Evolutionary conservation across 1,140 invertebrate genomes (phyloP), one percentile per base, ranked within the genome.

Genomic region (Popillia japonica): DNA sequence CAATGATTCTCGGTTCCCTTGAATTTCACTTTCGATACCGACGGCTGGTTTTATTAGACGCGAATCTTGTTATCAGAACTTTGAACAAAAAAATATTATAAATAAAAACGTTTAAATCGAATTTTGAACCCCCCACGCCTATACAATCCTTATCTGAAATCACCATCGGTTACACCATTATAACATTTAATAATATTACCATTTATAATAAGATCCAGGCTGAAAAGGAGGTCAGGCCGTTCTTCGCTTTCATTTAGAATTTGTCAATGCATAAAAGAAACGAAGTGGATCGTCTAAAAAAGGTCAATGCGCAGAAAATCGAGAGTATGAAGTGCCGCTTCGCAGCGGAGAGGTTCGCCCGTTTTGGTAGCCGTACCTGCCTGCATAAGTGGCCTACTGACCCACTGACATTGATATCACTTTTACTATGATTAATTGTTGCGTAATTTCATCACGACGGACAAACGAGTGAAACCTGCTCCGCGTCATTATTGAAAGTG

Each of bases 361-460:
- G 61, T 22, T 68, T 22, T 68, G 61, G 61, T 27, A 10, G 22
- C 61, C 61, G 11, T 34, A 68, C 75, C 48, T 48, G 64, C 61
- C 40, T 42, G 68, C 76, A 72, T 20, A 34, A n/a, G 61, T 77
- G 76, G 27, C 76, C 61, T 23, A 77, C 76, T 77, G 76, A 77
- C 76, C 76, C 44, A 77, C 76, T 77, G 41, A 68, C 61, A 68
- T 68, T 68, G 61, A 68, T 68, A 68, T 68, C 61, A 68, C 61
- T 68, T 68, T 68, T 68, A 68, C 61, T 68, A 68, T 68, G 61
- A 68, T 68, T 68, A 68, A 68, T 68, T 34, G 61, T 68, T 68
- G 61, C 61, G 61, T 34, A 68, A 68, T 68, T 68, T 14, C 48
- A 17, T 55, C 68, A 34, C 68, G 23, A 72, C 20, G 48, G 48